Evolutionary conservation across 2,113 vertebrate genomes (phyloP).

Genomic region (Thinocorus orbignyianus): DNA sequence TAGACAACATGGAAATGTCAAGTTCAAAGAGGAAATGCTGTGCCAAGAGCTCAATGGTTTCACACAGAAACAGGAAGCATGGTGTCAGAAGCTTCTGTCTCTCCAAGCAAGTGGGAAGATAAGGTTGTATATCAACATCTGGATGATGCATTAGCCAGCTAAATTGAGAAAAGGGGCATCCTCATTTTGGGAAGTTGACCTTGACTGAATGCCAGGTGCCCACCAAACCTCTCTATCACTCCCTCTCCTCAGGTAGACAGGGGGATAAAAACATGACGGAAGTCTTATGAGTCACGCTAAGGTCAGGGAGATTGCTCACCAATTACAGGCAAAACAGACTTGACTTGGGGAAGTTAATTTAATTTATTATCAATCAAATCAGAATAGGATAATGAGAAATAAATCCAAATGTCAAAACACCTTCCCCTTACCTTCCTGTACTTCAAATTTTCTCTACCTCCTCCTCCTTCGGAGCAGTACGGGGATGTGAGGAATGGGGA

Average conservation of each 20-base stretch:
- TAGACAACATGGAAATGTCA: constrained; percentile 17
- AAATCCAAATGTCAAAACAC: neutral
- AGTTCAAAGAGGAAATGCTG: neutral
- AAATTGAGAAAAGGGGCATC: neutral
- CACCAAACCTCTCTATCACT: neutral
- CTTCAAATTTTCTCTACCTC: neutral
- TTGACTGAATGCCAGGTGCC: accelerated
- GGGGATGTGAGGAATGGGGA: neutral
- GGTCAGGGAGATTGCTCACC: neutral
- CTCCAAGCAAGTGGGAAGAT: neutral
- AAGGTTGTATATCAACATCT: neutral
- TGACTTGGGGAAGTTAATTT: neutral
- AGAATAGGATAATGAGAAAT: neutral
- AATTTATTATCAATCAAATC: neutral
- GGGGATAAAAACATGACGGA: neutral
- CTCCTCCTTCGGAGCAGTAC: neutral
- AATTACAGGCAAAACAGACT: neutral
- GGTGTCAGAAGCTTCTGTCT: neutral
- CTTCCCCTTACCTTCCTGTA: neutral
- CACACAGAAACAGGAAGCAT: neutral
- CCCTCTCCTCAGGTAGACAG: neutral
- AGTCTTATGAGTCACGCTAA: neutral
- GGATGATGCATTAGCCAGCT: neutral
- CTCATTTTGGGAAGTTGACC: neutral
- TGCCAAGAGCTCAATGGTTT: neutral